Conservation (phyloP, 2,113 vertebrate species). For the Ibidorhyncha struthersii region DNA sequence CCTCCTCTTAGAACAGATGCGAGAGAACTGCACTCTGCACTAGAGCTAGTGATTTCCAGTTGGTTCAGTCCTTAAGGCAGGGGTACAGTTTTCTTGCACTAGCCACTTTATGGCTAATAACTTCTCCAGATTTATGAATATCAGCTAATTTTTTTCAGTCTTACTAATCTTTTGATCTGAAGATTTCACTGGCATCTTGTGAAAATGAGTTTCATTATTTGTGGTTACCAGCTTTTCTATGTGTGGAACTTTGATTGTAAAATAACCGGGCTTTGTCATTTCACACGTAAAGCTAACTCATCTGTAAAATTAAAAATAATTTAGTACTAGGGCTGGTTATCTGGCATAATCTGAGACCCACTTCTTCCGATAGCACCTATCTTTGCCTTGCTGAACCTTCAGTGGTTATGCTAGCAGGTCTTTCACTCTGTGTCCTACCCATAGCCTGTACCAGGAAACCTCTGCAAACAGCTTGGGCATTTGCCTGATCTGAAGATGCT, state of each 20-base stretch:
- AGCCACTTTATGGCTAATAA: not conserved
- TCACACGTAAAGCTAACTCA: not conserved
- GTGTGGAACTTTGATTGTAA: not conserved
- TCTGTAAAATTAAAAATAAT: not conserved
- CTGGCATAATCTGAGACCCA: not conserved
- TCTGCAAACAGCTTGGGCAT: not conserved
- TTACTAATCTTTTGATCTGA: not conserved
- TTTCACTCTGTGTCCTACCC: not conserved
- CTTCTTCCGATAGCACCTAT: not conserved
- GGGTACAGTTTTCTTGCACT: not conserved
- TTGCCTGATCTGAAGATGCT: not conserved
- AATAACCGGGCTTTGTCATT: not conserved
- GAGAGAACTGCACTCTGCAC: not conserved
- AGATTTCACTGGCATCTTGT: not conserved
- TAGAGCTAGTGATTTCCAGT: not conserved
- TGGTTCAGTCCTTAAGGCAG: not conserved
- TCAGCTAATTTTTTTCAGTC: not conserved
- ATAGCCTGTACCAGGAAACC: not conserved
- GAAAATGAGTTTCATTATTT: not conserved
- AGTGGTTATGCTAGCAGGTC: not conserved
- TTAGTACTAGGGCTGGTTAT: not conserved
- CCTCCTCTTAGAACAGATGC: not conserved
- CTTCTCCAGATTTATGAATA: not conserved
- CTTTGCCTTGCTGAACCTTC: not conserved
- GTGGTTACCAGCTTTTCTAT: not conserved